These are phyloP conservation scores for Pristiophorus japonicus DNA, from an alignment of 2,113 vertebrate genomes.

Conservation along the genomic window DNA sequence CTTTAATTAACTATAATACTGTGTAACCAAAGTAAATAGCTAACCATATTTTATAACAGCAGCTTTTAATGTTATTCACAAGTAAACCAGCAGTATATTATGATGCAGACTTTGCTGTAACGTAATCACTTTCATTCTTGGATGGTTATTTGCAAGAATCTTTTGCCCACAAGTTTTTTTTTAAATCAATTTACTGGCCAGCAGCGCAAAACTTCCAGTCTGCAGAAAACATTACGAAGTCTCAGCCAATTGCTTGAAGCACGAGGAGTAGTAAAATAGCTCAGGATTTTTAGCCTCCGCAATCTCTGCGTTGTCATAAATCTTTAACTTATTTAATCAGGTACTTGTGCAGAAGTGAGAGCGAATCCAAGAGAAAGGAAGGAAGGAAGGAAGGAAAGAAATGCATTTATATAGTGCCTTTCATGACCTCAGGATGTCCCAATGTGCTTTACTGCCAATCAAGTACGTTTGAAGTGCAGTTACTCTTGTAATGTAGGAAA, in stretches of 20 bases:
- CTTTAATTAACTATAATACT: conserved; percentile 2
- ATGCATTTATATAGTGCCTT: neutral
- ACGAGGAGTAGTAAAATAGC: neutral
- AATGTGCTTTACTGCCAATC: neutral
- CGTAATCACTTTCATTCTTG: neutral
- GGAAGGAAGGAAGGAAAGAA: neutral
- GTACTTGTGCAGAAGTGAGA: neutral
- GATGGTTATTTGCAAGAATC: neutral
- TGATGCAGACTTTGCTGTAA: neutral
- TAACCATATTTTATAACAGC: neutral
- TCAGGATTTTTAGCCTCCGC: neutral
- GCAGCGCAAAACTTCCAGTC: neutral
- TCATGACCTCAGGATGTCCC: neutral
- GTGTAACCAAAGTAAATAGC: neutral
- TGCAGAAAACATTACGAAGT: neutral
- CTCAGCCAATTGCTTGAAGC: neutral
- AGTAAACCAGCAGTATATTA: neutral
- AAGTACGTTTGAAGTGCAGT: neutral
- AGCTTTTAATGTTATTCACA: neutral
- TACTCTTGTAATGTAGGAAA: neutral
- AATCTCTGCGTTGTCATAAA: neutral
- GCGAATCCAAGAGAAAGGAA: neutral
- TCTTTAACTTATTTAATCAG: neutral
- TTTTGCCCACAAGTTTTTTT: neutral
- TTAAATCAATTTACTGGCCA: neutral